A percentile compares a stretch with the other conserved stretches of the same genome.
Conservation (phyloP, 2,888 invertebrate species). For the Tanypteryx hageni region DNA sequence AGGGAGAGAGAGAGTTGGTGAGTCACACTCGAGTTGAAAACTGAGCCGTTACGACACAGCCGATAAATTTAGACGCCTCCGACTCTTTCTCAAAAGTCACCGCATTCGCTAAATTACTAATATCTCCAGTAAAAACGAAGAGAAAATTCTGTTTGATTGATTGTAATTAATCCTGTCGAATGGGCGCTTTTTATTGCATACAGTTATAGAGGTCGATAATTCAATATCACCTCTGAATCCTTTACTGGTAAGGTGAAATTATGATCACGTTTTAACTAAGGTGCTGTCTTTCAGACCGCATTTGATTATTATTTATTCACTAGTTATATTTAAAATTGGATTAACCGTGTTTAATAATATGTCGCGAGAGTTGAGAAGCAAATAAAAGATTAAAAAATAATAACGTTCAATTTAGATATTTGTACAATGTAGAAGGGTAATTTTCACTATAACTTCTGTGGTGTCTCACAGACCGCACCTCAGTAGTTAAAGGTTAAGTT, state of each 20-base stretch:
- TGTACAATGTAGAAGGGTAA: no score
- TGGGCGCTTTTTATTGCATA: not conserved
- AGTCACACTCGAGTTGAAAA: conserved; percentile 54
- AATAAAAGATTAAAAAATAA: no score
- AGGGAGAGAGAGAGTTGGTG: conserved; percentile 21
- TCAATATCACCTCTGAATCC: no score
- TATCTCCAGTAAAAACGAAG: not conserved
- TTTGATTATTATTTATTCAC: not conserved
- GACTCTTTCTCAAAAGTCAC: not conserved
- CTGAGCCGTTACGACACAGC: conserved; percentile 58
- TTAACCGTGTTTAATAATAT: not conserved
- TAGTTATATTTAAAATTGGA: not conserved
- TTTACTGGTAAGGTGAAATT: not conserved
- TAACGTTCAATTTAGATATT: no score
- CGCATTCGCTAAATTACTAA: conserved; percentile 16
- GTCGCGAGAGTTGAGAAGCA: no score
- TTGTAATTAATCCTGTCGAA: not conserved
- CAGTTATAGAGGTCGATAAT: not conserved
- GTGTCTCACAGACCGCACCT: no score
- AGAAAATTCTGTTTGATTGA: not conserved
- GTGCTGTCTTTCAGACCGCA: not conserved
- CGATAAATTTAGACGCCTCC: conserved; percentile 59
- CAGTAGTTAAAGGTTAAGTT: no score
- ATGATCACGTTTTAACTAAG: not conserved
- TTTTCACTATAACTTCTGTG: no score